Base-by-base conservation (phyloP, 2,797 vertebrate species). In the Karalla daura region DNA sequence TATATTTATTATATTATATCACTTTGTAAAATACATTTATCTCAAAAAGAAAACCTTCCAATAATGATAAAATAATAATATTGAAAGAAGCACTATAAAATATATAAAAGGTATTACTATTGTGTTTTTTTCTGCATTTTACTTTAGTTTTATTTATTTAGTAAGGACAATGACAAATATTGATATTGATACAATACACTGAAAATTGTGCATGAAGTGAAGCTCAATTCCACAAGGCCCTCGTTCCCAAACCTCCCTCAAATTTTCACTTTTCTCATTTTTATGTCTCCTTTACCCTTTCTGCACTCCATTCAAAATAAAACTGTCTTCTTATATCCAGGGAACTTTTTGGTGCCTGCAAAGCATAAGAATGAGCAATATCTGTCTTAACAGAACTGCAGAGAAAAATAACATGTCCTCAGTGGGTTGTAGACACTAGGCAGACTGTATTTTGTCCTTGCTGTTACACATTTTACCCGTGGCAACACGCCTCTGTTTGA, bases 21-120 rank as follows among this genome's bases (percentile, higher is more conserved):
- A n/a, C n/a, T n/a, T n/a, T n/a, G n/a, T n/a, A n/a, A n/a, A n/a
- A n/a, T n/a, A n/a, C n/a, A n/a, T n/a, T n/a, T n/a, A n/a, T n/a
- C n/a, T n/a, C n/a, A n/a, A n/a, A n/a, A n/a, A n/a, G n/a, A n/a
- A n/a, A n/a, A n/a, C 6, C 2, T 14, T n/a, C 14, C 5, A 18
- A 23, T 44, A 46, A 27, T 46, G n/a, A n/a, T n/a, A 27, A n/a
- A 49, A 68, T 23, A 11, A 49, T 41, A 20, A 39, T 11, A 18
- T 25, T 47, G 0, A 25, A 3, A 35, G 3, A n/a, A 1, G 49
- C 49, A 14, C 12, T 51, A 15, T 7, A 0, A 9, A 0, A 12
- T 51, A 11, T 25, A 27, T 23, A 25, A 13, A 39, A 54, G 50
- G 2, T 1, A 21, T 32, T 20, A 9, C 12, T 28, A 3, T 15